These are phyloP conservation scores for Lathronympha strigana DNA, from an alignment of 2,888 invertebrate genomes.

Conservation along the genomic window DNA sequence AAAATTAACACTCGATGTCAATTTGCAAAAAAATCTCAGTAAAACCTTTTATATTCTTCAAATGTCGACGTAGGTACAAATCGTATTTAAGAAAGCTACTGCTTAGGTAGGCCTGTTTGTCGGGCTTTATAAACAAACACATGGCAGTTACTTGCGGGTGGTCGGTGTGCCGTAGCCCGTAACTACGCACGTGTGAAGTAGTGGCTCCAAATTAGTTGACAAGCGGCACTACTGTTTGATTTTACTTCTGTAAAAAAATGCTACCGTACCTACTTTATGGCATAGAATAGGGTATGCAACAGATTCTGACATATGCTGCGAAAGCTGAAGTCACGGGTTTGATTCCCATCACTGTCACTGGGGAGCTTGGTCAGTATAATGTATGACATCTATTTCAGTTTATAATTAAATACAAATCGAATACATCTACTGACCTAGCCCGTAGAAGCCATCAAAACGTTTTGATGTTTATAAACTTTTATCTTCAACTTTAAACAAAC, in stretches of 20 bases:
- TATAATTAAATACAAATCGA: too few species aligned
- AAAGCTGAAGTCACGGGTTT: too few species aligned
- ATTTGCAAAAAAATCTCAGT: too few species aligned
- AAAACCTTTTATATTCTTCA: neutral
- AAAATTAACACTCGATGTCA: too few species aligned
- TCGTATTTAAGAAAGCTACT: neutral
- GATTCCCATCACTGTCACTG: too few species aligned
- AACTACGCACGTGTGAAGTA: slow-evolving; percentile 11
- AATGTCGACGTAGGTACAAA: neutral
- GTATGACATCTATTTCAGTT: too few species aligned
- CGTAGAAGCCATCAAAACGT: too few species aligned
- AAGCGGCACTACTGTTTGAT: slow-evolving; percentile 1
- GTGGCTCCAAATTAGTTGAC: slow-evolving; percentile 15
- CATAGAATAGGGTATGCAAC: neutral
- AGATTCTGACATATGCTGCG: too few species aligned
- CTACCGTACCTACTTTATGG: neutral
- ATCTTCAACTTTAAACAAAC: too few species aligned
- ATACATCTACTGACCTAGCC: too few species aligned
- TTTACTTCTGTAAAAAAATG: neutral
- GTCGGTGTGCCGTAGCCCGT: slow-evolving; percentile 5
- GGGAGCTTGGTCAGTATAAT: too few species aligned
- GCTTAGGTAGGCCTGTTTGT: neutral
- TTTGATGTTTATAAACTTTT: too few species aligned
- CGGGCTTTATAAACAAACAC: slow-evolving; percentile 17
- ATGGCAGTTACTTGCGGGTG: slow-evolving; percentile 17